phyloP scores from a whole-genome alignment of 2,797 vertebrate genomes.

The Heteromormyrus szaboi region DNA sequence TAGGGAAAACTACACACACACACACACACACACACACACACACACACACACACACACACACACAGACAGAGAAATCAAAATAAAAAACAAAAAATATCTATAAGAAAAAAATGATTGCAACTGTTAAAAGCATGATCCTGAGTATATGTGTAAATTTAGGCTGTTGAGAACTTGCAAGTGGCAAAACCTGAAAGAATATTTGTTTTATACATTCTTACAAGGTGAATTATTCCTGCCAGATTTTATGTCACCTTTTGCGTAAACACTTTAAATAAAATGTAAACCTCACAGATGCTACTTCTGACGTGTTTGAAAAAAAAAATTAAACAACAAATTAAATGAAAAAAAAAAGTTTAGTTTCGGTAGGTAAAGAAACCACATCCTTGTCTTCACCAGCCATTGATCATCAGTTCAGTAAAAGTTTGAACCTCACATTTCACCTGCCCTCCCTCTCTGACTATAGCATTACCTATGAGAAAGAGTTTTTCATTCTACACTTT shows the following conservation, averaged over 20 bases:
- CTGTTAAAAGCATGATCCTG: not conserved
- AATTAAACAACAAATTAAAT: not conserved
- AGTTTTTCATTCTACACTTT: not conserved
- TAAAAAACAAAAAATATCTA: no score
- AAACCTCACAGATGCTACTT: not conserved
- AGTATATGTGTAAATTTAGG: not conserved
- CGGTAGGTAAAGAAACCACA: not conserved
- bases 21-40: not conserved
- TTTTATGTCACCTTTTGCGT: not conserved
- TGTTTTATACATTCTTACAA: not conserved
- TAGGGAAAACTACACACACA: not conserved
- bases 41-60: not conserved
- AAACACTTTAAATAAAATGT: not conserved
- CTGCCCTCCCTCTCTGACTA: not conserved
- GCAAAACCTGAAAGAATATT: not conserved
- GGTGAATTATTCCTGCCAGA: not conserved
- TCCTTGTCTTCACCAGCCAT: not conserved
- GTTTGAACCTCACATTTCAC: not conserved
- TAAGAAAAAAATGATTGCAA: not conserved
- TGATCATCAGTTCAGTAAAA: not conserved
- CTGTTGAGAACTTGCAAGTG: not conserved
- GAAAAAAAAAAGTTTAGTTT: not conserved
- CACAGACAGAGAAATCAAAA: not conserved
- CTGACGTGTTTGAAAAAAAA: not conserved
- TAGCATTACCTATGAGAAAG: not conserved